These are phyloP conservation scores for Periophthalmus modestus DNA, from an alignment of 2,113 vertebrate species.

Conservation along the genomic window DNA sequence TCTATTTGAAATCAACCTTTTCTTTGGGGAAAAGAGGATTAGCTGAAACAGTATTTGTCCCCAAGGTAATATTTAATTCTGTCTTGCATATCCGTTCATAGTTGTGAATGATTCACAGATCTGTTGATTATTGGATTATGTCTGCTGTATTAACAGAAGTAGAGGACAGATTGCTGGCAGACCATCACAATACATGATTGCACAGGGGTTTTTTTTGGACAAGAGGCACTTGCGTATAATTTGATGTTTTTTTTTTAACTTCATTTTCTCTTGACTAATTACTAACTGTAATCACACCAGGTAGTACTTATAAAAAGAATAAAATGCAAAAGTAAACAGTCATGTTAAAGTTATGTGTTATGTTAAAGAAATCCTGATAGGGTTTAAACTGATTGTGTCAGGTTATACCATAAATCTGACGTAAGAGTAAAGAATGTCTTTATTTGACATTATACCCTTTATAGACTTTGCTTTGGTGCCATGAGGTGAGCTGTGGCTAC, in stretches of 20 bases:
- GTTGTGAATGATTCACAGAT: constrained; percentile 4
- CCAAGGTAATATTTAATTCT: background rate
- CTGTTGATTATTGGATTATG: constrained; percentile 15
- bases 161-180: constrained; percentile 1
- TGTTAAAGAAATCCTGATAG: background rate
- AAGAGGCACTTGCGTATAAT: background rate
- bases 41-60: background rate
- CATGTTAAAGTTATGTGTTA: too few relatives aligned
- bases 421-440: background rate
- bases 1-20: background rate
- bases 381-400: background rate
- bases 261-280: background rate
- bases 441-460: background rate
- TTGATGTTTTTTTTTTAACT: background rate
- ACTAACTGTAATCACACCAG: background rate
- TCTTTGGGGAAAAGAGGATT: background rate
- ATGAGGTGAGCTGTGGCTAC: constrained; percentile 1
- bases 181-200: background rate
- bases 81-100: background rate
- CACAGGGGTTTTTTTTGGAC: background rate
- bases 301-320: background rate
- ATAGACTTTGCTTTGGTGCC: background rate
- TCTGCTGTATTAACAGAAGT: background rate
- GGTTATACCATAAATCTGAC: background rate
- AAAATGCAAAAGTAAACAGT: background rate